phyloP scores from a whole-genome alignment of 2,113 vertebrate species.

The Herpailurus yagouaroundi region DNA sequence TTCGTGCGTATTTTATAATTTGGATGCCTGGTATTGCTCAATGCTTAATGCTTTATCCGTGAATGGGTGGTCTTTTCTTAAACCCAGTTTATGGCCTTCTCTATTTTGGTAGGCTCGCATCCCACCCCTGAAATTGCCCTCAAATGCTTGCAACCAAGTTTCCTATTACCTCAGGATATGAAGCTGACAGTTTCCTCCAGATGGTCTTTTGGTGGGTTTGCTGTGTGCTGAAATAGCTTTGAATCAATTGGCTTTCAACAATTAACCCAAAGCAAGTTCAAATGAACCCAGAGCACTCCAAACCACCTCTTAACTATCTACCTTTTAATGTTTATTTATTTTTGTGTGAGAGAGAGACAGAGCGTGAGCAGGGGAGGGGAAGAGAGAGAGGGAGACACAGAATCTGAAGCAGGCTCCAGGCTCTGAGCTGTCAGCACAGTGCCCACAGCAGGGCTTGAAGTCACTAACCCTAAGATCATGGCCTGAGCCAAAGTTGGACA shows the following conservation, averaged over 20 bases:
- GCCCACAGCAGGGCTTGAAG: no score
- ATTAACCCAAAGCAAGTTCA: neutral
- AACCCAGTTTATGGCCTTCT: neutral
- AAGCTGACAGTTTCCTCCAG: neutral
- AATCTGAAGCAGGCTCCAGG: no score
- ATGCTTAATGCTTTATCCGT: constrained; percentile 1
- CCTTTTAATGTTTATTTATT: neutral
- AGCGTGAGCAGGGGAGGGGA: no score
- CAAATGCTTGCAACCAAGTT: neutral
- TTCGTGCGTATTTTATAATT: neutral
- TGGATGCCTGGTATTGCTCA: neutral
- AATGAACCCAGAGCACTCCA: neutral
- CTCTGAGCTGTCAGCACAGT: no score
- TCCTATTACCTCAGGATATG: neutral
- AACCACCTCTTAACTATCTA: neutral
- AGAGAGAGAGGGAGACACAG: no score
- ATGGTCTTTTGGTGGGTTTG: neutral
- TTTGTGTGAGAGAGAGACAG: no score
- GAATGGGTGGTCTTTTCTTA: neutral
- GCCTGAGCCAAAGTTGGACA: no score
- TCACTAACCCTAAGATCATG: no score
- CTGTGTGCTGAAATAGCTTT: neutral
- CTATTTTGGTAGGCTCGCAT: neutral
- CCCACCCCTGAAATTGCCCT: neutral
- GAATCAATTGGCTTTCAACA: neutral